Base-by-base conservation (phyloP, 2,113 vertebrate species). In the Lanius ludovicianus region DNA sequence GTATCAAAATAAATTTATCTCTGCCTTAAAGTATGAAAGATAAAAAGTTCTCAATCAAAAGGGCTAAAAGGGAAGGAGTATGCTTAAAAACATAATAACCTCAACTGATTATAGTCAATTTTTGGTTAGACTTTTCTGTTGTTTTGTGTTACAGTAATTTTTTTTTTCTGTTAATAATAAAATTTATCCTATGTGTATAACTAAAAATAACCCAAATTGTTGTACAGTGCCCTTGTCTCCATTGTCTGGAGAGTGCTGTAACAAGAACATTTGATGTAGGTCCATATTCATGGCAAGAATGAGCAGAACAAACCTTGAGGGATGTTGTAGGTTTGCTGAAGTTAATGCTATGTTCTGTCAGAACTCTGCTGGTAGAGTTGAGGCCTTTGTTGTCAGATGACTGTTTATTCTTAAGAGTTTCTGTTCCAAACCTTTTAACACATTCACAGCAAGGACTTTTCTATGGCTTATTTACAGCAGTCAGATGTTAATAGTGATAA, bases 391-490 rank as follows among this genome's bases (percentile, higher is more conserved):
- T 77, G 18, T 44, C 39, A 69, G 46, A 69, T 33, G 60, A 28
- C 27, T 78, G 55, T 62, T 78, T 39, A 39, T 15, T 62, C 55
- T 39, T 28, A 15, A 17, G 19, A 41, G 33, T 53, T 87, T 60
- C 27, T 6, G 15, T 77, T 69, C 15, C 18, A 52, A 53, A 33
- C 22, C 15, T 60, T 68, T 11, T 37, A 33, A 60, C 15, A 23
- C 22, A 5, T 52, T 60, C 46, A 62, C 64, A 78, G 64, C 74
- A 46, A 95, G 96, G 96, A 92, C 80, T 95, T 96, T 68, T 93
- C 75, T 96, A 7, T 98, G 96, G 95, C 84, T 96, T 97, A 82
- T 96, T 97, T 98, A 22, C 98, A 98, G 95, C 97, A 92, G 67
- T 96, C 94, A 96, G 97, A 97, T 94, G 91, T 79, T 90, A 97